Evolutionary conservation across 2,888 invertebrate genomes (phyloP), one percentile per base, ranked within the genome.

Genomic region (Acholoe squamosa): DNA sequence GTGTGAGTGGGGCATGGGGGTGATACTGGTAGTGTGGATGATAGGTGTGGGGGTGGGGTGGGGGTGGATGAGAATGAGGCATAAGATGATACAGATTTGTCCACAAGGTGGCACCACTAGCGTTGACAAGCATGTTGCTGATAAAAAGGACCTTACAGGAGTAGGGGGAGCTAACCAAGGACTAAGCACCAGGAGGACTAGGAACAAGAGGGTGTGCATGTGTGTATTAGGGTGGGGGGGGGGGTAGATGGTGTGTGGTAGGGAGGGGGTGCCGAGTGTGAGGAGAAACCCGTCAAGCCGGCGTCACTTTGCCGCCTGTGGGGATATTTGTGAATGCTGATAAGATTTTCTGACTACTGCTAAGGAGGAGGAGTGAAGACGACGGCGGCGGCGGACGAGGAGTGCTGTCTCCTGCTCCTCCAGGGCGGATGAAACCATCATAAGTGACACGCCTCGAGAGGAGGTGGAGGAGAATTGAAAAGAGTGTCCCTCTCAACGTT

Each of bases 241-340:
- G n/a, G 61, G 3, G n/a, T 19, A 61, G 61, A 14, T 1, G 19
- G 14, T 19, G 19, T 7, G 61, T 3, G 61, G 22, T 3, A 19
- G 61, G 61, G 34, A 43, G 61, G 61, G 61, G 19, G 5, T 3
- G n/a, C 61, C 61, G 61, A 19, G 61, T 61, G n/a, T n/a, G 28
- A 76, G 25, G 76, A 31, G 76, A 76, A 25, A 76, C 61, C 61
- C 61, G 61, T 61, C 61, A 61, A 61, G 61, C 19, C 19, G 61
- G 61, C 22, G 61, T n/a, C 61, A n/a, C 61, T 61, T 61, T n/a
- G 19, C 61, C 22, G 61, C 61, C 61, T 61, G 22, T 19, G 61
- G 61, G 61, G 22, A 61, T 61, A 61, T n/a, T 61, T 19, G 22
- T 61, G 61, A 61, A 61, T 61, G 61, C 61, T 61, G 61, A 61